Base-by-base conservation (phyloP, 2,888 invertebrate species). In the Flexamia atlantica region DNA sequence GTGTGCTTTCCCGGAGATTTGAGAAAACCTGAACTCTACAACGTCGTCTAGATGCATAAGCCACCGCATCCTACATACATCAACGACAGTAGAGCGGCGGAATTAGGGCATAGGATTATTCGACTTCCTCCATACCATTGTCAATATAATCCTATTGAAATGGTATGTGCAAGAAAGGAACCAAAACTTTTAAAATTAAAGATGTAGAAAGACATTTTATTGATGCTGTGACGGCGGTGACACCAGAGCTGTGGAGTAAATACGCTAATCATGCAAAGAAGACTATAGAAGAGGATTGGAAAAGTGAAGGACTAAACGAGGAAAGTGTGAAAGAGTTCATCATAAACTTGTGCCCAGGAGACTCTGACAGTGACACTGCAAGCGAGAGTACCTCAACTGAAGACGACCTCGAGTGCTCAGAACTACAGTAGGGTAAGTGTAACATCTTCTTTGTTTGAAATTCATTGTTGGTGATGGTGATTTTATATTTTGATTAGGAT, bases 71-170 rank as follows among this genome's bases (percentile, higher is more conserved):
- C 40, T 10, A 72, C 40, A 1, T 72, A 32, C 20, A 12, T 72
- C 2, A 72, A 40, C 20, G 72, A 40, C 17, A 14, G 4, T 1
- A 53, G 4, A 14, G 68, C 68, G 4, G 17, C 17, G 1, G 32
- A 5, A 28, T 3, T 30, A 17, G 68, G 68, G 14, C n/a, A 32
- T 14, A 53, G 23, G 20, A n/a, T 72, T 3, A n/a, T 60, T 14
- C 60, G 36, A n/a, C 64, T 81, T 64, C 81, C 81, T 1, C 60
- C 64, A 36, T 81, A 81, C 81, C 57, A 80, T 25, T 81, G 36
- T n/a, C 81, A 81, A 20, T 81, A 64, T 20, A 81, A 64, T 30
- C 30, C 81, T 2, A 81, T 81, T 17, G 81, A 81, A 64, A 81
- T 81, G 81, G 64, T 81, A 14, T 64, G 64, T 40, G 46, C 40